Base-by-base conservation (phyloP, 2,797 vertebrate species). In the Pitangus sulphuratus region DNA sequence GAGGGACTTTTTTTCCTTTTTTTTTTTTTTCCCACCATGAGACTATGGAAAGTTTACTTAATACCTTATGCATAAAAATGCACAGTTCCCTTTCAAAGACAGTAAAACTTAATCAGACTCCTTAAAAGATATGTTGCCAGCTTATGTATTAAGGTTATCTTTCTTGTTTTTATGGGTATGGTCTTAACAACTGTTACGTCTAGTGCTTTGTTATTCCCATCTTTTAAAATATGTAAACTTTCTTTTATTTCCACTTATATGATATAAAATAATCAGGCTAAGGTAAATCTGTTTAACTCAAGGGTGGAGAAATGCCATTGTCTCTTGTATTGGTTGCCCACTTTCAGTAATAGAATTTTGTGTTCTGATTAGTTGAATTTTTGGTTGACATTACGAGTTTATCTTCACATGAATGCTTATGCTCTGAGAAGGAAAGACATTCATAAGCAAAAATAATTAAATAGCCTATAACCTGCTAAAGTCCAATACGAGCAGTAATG, bases 401-500 rank as follows among this genome's bases (percentile, higher is more conserved):
- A 20, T 76, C 35, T 76, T 92, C 16, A 16, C 5, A 1, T 45
- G 42, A 25, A 51, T 54, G 24, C 5, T 62, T 47, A 42, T 20
- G 16, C 12, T 76, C 42, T 19, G 31, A 90, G 56, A 70, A 74
- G 30, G 50, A 56, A 76, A 44, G 17, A 26, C 8, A 15, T 58
- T 79, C 15, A 70, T 54, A 84, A 82, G 26, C 54, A 62, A 70
- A 76, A 78, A 47, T 33, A 89, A 30, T 69, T 50, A 13, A 57
- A 26, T 47, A 53, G 39, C 8, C 20, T 74, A 9, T 61, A 50
- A 44, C 8, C 7, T 74, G 6, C 8, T 57, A 2, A 92, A 60
- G 15, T 61, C 18, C 37, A 61, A 0, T 39, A 28, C 0, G 0
- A 31, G 15, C 12, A 25, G 11, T 33, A 83, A 58, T 25, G 17